Evolutionary conservation across 2,113 vertebrate species (phyloP).

Genomic region (Lophius piscatorius): DNA sequence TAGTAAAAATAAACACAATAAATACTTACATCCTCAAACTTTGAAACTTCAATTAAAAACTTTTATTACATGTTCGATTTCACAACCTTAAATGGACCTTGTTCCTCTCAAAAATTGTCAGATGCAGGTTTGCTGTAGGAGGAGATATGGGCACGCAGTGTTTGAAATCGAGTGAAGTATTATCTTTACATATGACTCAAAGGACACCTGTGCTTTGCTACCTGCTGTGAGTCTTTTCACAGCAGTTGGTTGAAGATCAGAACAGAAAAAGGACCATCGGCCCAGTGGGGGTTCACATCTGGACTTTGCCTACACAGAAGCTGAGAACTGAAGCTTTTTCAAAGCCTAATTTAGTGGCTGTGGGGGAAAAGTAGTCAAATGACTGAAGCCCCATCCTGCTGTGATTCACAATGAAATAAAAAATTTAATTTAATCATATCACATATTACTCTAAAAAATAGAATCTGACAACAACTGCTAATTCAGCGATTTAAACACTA

Average conservation of each 20-base stretch:
- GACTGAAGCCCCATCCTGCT: slow-evolving; percentile 21
- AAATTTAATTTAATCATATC: not conserved
- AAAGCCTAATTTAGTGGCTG: slow-evolving; percentile 34
- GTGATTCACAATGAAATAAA: slow-evolving; percentile 15
- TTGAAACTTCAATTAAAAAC: too few species aligned
- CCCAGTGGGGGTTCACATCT: slow-evolving; percentile 51
- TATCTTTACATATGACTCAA: slow-evolving; percentile 58
- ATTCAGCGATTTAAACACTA: too few species aligned
- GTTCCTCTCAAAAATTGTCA: too few species aligned
- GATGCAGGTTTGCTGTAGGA: slow-evolving; percentile 19
- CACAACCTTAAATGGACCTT: too few species aligned
- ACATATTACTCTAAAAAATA: not conserved
- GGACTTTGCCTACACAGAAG: slow-evolving; percentile 34
- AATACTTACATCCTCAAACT: too few species aligned
- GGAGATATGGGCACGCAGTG: slow-evolving; percentile 14
- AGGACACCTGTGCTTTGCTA: slow-evolving; percentile 48
- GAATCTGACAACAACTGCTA: too few species aligned
- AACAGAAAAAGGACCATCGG: slow-evolving; percentile 30
- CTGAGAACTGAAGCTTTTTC: slow-evolving; percentile 12
- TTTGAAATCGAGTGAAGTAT: slow-evolving; percentile 53
- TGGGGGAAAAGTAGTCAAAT: slow-evolving; percentile 10
- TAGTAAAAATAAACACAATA: too few species aligned
- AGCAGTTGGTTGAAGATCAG: slow-evolving; percentile 49
- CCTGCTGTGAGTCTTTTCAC: slow-evolving; percentile 57
- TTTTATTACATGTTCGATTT: too few species aligned